Evolutionary conservation across 2,888 invertebrate genomes (phyloP), one percentile per base, ranked within the genome.

Genomic region (Pristionchus maxplancki): DNA sequence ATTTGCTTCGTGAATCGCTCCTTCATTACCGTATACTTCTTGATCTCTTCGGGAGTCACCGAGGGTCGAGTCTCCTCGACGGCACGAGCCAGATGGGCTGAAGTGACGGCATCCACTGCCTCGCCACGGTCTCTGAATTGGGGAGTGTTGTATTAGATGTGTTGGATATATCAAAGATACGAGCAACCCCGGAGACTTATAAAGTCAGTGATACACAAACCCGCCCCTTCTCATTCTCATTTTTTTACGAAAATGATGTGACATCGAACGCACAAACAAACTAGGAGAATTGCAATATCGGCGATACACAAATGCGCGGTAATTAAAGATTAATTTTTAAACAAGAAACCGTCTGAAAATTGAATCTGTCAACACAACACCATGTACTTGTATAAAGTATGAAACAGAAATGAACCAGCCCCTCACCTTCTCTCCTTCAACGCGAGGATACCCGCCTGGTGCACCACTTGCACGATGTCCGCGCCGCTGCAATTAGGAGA

Each of bases 381-480:
- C 20, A 31, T 48, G 24, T 48, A 9, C 28, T 9, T 24, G 20
- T 28, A 4, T 24, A n/a, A n/a, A n/a, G n/a, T n/a, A n/a, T 17
- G 40, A 74, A 40, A 17, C 74, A 37, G 8, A 28, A 9, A 28
- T 44, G n/a, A 82, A 15, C 28, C 1, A 13, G 2, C 2, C 11
- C 1, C 86, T 31, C 24, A 87, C 86, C 71, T 87, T 50, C 97
- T 96, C 91, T 97, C 97, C 89, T 97, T 97, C 78, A 98, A 95
- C 0, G 97, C 96, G 91, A 96, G 96, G 64, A 97, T 96, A 0
- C 97, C 97, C 0, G 98, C 97, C 94, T 98, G 97, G 92, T 97
- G 96, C 0, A 99, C 97, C 86, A 99, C 95, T 0, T 97, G 97
- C 0, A 97, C 97, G 88, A 99, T 95, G 96, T 99, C 99, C 0